phyloP scores from a whole-genome alignment of 2,113 vertebrate genomes.

The Cervus canadensis region DNA sequence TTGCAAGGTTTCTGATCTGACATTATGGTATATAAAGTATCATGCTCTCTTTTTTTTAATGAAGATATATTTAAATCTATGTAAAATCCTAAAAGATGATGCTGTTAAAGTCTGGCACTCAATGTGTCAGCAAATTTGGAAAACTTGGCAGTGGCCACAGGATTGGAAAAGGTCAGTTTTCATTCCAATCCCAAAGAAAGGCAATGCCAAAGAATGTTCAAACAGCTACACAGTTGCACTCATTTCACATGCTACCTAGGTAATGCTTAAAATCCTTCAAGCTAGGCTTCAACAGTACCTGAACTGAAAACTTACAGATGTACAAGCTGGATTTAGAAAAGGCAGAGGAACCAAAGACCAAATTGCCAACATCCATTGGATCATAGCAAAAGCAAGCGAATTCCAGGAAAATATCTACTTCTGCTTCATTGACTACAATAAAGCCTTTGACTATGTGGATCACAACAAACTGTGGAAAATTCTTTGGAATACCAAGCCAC shows the following conservation, averaged over 20 bases:
- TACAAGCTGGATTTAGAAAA: background rate
- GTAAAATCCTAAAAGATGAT: background rate
- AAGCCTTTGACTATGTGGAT: background rate
- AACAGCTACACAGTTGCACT: background rate
- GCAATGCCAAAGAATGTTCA: background rate
- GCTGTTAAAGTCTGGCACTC: background rate
- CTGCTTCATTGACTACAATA: background rate
- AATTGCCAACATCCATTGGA: background rate
- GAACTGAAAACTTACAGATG: background rate
- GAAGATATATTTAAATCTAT: background rate
- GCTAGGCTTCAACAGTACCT: background rate
- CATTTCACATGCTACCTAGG: background rate
- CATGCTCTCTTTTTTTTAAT: background rate
- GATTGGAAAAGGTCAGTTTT: background rate
- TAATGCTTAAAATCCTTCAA: background rate
- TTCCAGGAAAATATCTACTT: background rate
- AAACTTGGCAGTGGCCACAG: background rate
- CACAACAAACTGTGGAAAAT: background rate
- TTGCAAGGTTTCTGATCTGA: background rate
- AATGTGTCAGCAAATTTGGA: background rate
- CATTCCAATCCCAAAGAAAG: background rate
- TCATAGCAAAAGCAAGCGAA: background rate
- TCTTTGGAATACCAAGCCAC: background rate
- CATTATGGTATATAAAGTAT: background rate
- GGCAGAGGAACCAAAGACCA: background rate